These are phyloP conservation scores for Plecturocebus donacophilus DNA, from an alignment of 2,113 vertebrate species.

Conservation along the genomic window DNA sequence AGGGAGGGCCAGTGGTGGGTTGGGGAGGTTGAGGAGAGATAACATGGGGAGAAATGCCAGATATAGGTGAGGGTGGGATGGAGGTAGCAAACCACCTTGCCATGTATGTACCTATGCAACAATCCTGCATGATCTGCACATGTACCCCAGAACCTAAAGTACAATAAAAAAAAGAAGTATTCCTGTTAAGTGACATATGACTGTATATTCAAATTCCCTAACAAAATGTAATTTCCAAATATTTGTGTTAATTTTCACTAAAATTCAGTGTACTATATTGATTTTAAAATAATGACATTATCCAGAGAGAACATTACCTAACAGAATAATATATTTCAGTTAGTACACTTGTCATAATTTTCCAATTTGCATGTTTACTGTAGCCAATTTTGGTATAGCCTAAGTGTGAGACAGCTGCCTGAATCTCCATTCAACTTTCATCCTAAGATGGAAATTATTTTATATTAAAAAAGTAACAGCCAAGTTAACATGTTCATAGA, in stretches of 20 bases:
- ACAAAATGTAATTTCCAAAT: conserved; percentile 1
- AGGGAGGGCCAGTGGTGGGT: too few species aligned
- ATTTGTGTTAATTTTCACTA: not conserved
- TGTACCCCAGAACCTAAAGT: too few species aligned
- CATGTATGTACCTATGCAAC: too few species aligned
- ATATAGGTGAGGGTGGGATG: too few species aligned
- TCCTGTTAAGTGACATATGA: not conserved
- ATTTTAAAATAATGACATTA: not conserved
- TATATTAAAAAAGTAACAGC: not conserved
- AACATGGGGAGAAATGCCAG: too few species aligned
- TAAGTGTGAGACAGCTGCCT: not conserved
- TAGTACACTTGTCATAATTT: not conserved
- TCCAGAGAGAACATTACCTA: not conserved
- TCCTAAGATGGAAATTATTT: not conserved
- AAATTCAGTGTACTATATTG: not conserved
- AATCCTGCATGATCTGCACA: too few species aligned
- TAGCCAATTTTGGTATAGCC: not conserved
- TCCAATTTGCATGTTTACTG: not conserved
- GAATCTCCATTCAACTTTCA: not conserved
- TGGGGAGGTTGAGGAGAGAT: too few species aligned
- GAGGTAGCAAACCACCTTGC: too few species aligned
- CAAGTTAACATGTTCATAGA: not conserved
- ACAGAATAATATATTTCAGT: not conserved
- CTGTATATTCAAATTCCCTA: not conserved
- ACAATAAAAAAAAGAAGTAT: not conserved